Evolutionary conservation across 2,113 vertebrate species (phyloP).

Genomic region (Megalops atlanticus): DNA sequence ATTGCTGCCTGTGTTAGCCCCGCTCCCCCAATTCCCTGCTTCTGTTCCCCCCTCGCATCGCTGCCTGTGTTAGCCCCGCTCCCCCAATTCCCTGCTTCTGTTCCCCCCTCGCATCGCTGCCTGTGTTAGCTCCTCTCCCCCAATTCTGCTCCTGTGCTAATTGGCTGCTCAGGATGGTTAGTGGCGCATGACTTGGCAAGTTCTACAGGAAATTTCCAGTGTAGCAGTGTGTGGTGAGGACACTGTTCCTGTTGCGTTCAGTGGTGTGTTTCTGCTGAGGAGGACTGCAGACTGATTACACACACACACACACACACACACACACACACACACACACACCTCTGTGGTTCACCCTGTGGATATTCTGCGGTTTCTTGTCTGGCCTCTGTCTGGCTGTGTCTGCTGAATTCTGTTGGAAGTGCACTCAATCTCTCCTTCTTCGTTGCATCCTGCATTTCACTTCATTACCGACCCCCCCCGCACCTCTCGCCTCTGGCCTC

Average conservation of each 20-base stretch:
- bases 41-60: background rate
- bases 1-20: background rate
- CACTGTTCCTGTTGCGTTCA: background rate
- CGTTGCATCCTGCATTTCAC: too few species aligned
- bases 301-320: background rate
- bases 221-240: background rate
- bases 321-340: background rate
- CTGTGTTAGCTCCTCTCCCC: background rate
- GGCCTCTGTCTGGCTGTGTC: too few species aligned
- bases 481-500: too few species aligned
- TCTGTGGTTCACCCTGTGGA: background rate
- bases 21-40: background rate
- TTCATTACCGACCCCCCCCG: too few species aligned
- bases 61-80: background rate
- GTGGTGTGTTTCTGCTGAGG: background rate
- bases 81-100: background rate
- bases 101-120: background rate
- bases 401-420: too few species aligned
- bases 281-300: background rate
- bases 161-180: background rate
- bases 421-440: too few species aligned
- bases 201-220: background rate
- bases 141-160: background rate
- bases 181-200: background rate
- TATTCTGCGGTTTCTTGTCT: too few species aligned